phyloP scores from a whole-genome alignment of 2,113 vertebrate genomes.

The Phoxinus phoxinus region DNA sequence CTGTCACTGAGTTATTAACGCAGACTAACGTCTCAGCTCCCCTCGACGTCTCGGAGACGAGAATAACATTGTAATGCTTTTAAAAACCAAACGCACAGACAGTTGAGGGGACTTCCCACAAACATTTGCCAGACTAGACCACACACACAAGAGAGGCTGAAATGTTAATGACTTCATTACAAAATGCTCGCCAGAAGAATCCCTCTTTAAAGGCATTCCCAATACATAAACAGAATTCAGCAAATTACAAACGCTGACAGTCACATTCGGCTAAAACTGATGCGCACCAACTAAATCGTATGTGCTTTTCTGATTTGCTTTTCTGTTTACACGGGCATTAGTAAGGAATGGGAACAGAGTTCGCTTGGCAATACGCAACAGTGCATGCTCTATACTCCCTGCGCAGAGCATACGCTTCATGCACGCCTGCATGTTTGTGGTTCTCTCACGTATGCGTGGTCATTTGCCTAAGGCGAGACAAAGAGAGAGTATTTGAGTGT shows the following conservation, averaged over 20 bases:
- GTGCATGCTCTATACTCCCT: constrained; percentile 19
- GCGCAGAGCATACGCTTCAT: background rate
- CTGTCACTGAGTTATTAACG: constrained; percentile 58
- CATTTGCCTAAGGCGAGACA: background rate
- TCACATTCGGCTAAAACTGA: constrained; percentile 1
- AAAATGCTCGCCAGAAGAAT: background rate
- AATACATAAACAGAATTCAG: constrained; percentile 14
- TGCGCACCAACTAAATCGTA: background rate
- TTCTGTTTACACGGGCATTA: constrained; percentile 42
- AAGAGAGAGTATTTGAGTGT: background rate
- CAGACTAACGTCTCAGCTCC: constrained; percentile 50
- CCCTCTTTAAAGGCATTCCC: constrained; percentile 37
- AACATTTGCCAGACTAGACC: constrained; percentile 44
- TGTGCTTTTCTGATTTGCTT: constrained; percentile 31
- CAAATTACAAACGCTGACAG: background rate
- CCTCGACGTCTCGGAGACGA: constrained; percentile 29
- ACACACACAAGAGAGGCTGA: constrained; percentile 41
- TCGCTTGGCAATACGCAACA: constrained; percentile 30
- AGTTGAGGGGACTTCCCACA: constrained; percentile 45
- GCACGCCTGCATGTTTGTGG: constrained; percentile 13
- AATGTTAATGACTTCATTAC: constrained; percentile 49
- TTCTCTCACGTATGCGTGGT: background rate
- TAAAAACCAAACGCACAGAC: constrained; percentile 48
- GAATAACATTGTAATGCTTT: constrained; percentile 49
- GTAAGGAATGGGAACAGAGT: constrained; percentile 27